These are phyloP conservation scores for Heliconius ethilla DNA, from an alignment of 2,888 invertebrate genomes.

Conservation along the genomic window DNA sequence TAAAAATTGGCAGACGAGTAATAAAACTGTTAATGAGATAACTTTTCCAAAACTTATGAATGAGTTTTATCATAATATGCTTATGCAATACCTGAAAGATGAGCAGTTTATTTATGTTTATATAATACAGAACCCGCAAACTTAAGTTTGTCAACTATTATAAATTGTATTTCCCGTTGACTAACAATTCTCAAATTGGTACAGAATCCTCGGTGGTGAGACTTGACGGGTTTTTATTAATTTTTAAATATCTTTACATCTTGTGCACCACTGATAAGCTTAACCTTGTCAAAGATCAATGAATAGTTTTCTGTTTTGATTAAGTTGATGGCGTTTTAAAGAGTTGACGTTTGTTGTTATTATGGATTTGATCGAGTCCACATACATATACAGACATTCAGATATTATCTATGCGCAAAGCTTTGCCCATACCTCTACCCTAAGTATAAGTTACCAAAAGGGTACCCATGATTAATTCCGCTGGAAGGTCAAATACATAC, in stretches of 20 bases:
- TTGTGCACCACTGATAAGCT: no score
- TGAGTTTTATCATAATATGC: background rate
- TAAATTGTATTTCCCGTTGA: no score
- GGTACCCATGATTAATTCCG: conserved; percentile 36
- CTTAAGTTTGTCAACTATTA: no score
- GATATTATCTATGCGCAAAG: background rate
- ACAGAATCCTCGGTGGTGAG: no score
- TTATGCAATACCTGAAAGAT: background rate
- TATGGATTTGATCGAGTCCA: background rate
- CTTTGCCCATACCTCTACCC: conserved; percentile 4
- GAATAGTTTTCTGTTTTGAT: no score
- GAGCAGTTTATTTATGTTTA: background rate
- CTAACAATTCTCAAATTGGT: no score
- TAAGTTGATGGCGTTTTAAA: no score
- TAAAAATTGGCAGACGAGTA: background rate
- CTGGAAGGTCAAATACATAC: conserved; percentile 33
- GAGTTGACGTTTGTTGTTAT: background rate
- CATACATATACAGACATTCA: conserved; percentile 4
- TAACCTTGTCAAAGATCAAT: no score
- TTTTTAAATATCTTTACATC: no score
- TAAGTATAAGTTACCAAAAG: conserved; percentile 28
- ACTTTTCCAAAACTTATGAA: conserved; percentile 1
- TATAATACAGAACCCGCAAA: no score
- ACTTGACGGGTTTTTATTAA: no score
- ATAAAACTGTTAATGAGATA: conserved; percentile 14